A percentile compares a stretch with the other conserved stretches of the same genome.
Evolutionary conservation across 2,888 invertebrate genomes (phyloP).

Genomic region (Polyommatus iphigenia): DNA sequence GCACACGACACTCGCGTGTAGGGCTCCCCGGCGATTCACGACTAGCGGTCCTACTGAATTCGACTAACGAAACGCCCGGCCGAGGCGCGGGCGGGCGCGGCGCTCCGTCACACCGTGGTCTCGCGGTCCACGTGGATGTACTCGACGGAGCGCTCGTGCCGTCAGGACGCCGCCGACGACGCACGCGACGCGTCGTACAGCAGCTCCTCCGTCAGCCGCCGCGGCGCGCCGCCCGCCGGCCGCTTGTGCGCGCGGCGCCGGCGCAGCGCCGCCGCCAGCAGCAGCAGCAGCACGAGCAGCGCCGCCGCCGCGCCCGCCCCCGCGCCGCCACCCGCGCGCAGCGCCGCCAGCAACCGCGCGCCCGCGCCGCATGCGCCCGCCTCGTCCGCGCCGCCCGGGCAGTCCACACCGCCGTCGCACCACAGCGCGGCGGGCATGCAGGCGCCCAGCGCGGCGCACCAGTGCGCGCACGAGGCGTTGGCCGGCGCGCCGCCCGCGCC

Average conservation of each 20-base stretch:
- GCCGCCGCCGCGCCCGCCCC: conserved; percentile 74
- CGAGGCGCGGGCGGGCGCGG: conserved; percentile 35
- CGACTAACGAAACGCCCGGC: conserved; percentile 32
- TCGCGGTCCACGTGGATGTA: conserved; percentile 96
- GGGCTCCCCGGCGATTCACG: not conserved
- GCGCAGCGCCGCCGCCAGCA: conserved; percentile 79
- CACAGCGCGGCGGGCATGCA: conserved; percentile 86
- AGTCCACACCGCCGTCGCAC: conserved; percentile 67
- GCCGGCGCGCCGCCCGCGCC: conserved; percentile 57
- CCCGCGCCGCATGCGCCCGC: conserved; percentile 58
- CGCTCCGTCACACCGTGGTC: conserved; percentile 90
- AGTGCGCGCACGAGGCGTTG: conserved; percentile 60
- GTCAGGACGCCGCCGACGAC: conserved; percentile 88
- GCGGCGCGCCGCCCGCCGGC: conserved; percentile 80
- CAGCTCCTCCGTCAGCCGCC: conserved; percentile 85
- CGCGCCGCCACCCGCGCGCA: conserved; percentile 78
- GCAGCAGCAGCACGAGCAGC: conserved; percentile 55
- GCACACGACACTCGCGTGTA: not conserved
- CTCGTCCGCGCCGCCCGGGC: conserved; percentile 87
- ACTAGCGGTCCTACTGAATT: conserved; percentile 18
- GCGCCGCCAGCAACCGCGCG: conserved; percentile 79
- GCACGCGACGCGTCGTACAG: conserved; percentile 82
- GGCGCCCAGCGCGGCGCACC: conserved; percentile 87
- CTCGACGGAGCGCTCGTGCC: conserved; percentile 93
- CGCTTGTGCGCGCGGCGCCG: conserved; percentile 78